A percentile compares a stretch with the other conserved stretches of the same genome.
Evolutionary conservation across 2,797 vertebrate species (phyloP).

Genomic region (Coilia nasus): DNA sequence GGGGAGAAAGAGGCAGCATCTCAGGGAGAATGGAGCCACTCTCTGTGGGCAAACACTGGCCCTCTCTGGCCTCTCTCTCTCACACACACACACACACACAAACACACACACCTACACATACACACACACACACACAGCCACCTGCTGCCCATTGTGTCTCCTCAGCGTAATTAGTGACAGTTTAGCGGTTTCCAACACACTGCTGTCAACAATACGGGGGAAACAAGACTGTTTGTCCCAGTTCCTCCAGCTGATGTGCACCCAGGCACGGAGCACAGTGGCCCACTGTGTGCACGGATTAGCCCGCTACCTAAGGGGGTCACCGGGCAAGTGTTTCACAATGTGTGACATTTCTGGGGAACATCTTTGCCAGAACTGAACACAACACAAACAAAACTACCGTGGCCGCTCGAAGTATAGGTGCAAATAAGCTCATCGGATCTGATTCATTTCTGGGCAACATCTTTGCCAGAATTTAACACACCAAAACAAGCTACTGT

Average conservation of each 20-base stretch:
- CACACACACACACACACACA: background rate
- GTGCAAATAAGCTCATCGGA: too few species aligned
- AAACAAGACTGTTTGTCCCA: background rate
- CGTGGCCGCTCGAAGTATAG: too few species aligned
- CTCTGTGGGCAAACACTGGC: conserved; percentile 15
- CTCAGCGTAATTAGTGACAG: conserved; percentile 12
- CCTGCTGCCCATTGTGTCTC: conserved; percentile 8
- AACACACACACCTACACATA: background rate
- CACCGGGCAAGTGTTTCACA: background rate
- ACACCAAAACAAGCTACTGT: too few species aligned
- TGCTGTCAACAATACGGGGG: background rate
- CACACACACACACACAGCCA: conserved; percentile 7
- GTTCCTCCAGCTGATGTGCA: background rate
- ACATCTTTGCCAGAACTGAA: background rate
- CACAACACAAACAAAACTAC: too few species aligned
- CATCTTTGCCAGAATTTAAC: too few species aligned
- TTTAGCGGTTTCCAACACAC: conserved; percentile 14
- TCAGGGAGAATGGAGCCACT: conserved; percentile 11
- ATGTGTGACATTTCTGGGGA: background rate
- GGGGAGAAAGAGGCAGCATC: background rate
- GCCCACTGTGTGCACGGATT: background rate
- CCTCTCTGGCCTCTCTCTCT: background rate
- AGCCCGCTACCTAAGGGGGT: background rate
- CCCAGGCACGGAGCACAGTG: background rate
- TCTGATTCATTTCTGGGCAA: too few species aligned